Evolutionary conservation across 1,140 invertebrate genomes (phyloP).

Genomic region (Daktulosphaira vitifoliae): DNA sequence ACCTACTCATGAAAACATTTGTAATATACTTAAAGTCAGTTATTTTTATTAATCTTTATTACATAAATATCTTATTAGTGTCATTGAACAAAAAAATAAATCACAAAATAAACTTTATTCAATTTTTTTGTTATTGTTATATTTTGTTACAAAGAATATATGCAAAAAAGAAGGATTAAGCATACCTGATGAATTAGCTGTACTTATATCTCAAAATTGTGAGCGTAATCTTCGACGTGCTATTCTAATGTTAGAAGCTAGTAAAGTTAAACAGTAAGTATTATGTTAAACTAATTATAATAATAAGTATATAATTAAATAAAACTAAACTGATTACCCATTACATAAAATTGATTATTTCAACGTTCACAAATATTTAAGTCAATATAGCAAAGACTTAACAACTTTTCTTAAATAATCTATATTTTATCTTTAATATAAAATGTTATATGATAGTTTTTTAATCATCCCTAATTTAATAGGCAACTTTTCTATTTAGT

Average conservation of each 20-base stretch:
- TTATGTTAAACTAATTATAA: background rate
- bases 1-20: conserved; percentile 70
- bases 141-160: conserved; percentile 61
- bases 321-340: background rate
- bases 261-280: conserved; percentile 75
- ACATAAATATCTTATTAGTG: background rate
- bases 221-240: conserved; percentile 88
- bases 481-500: too few relatives aligned
- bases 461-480: too few relatives aligned
- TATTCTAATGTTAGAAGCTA: conserved; percentile 87
- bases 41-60: background rate
- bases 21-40: conserved; percentile 49
- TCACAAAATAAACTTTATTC: background rate
- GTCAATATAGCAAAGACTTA: too few relatives aligned
- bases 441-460: too few relatives aligned
- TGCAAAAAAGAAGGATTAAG: conserved; percentile 78
- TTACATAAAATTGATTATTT: background rate
- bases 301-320: background rate
- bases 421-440: too few relatives aligned
- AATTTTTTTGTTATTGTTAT: conserved; percentile 41
- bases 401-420: too few relatives aligned
- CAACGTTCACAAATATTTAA: too few relatives aligned
- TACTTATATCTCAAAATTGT: conserved; percentile 67
- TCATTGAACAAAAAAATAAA: too few relatives aligned
- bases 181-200: conserved; percentile 67